A percentile compares a stretch with the other conserved stretches of the same genome.
Evolutionary conservation across 2,113 vertebrate genomes (phyloP).

Genomic region (Bubo bubo): DNA sequence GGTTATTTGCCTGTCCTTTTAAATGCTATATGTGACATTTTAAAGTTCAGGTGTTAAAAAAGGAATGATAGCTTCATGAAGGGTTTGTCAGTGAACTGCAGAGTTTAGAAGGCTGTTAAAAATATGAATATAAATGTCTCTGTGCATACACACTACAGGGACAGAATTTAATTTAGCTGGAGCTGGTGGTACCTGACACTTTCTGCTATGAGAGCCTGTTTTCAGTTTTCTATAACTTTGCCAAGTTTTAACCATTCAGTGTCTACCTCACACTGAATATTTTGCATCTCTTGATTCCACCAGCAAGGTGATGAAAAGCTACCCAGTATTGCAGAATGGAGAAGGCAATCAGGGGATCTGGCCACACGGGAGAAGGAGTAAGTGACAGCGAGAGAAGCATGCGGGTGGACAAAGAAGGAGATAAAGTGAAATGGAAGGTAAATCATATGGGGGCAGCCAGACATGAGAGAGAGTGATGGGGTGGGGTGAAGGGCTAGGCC

Average conservation of each 20-base stretch:
- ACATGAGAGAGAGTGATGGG: conserved; percentile 17
- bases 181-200: conserved; percentile 70
- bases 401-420: conserved; percentile 37
- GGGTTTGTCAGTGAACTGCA: conserved; percentile 73
- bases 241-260: conserved; percentile 71
- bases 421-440: conserved; percentile 48
- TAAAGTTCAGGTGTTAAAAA: conserved; percentile 74
- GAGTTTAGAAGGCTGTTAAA: conserved; percentile 76
- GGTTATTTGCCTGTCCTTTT: conserved; percentile 72
- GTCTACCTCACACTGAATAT: conserved; percentile 68
- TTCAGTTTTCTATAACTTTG: conserved; percentile 70
- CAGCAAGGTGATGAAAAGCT: conserved; percentile 67
- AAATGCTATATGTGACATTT: conserved; percentile 69
- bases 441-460: conserved; percentile 37
- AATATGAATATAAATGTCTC: conserved; percentile 76
- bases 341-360: conserved; percentile 26
- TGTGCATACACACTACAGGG: conserved; percentile 73
- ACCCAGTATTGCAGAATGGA: conserved; percentile 29
- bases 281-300: conserved; percentile 71
- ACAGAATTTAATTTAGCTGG: conserved; percentile 75
- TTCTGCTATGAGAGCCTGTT: conserved; percentile 69
- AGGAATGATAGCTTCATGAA: conserved; percentile 69
- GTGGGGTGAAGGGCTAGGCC: conserved; percentile 46
- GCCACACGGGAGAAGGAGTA: conserved; percentile 10
- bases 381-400: neutral